phyloP scores from a whole-genome alignment of 2,888 invertebrate species.

The Cryptus armator region DNA sequence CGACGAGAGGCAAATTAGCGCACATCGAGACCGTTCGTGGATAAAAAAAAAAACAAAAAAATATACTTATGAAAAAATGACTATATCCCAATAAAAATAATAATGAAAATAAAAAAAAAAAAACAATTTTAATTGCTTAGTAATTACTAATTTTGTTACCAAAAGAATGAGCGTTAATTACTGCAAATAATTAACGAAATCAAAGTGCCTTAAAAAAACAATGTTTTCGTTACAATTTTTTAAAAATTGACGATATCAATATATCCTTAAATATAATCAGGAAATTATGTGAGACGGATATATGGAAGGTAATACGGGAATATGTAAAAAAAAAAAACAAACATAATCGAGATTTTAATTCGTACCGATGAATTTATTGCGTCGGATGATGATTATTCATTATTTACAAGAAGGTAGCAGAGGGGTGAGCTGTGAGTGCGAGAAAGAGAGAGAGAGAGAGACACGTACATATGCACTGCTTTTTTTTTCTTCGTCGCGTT shows the following conservation, averaged over 20 bases:
- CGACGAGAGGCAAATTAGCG: not conserved
- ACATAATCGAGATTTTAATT: constrained; percentile 55
- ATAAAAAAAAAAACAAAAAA: not conserved
- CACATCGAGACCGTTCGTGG: not conserved
- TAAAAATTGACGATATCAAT: too few relatives aligned
- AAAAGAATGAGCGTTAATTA: too few relatives aligned
- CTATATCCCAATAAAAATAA: not conserved
- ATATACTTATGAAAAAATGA: not conserved
- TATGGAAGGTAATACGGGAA: not conserved
- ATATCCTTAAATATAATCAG: not conserved
- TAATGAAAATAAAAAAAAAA: not conserved
- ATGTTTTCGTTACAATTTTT: too few relatives aligned
- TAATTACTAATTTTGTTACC: not conserved
- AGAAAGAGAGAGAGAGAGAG: constrained; percentile 68
- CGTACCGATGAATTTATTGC: constrained; percentile 83
- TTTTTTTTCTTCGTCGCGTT: constrained; percentile 76
- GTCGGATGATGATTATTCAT: constrained; percentile 79
- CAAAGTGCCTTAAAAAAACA: too few relatives aligned
- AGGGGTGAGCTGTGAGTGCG: constrained; percentile 41
- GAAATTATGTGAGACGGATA: not conserved
- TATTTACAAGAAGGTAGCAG: constrained; percentile 78
- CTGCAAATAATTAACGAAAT: too few relatives aligned
- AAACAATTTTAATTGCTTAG: not conserved
- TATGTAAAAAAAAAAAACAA: constrained; percentile 19
- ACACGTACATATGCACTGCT: constrained; percentile 82